Base-by-base conservation (phyloP, 2,797 vertebrate genomes). In the Tragopan temminckii region DNA sequence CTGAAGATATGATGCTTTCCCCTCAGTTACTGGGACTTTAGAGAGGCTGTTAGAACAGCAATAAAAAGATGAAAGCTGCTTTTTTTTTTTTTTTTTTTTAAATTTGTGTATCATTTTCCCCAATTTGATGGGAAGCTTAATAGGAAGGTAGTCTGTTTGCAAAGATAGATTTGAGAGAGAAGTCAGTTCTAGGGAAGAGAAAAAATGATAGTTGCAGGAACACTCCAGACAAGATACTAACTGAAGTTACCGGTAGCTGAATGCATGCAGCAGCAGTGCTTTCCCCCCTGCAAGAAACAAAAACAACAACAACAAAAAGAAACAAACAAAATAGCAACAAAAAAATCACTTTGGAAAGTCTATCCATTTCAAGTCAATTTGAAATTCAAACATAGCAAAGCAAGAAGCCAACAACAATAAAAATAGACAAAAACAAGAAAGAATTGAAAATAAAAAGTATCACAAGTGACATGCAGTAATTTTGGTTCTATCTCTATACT, bases 341-440 rank as follows among this genome's bases (percentile, higher is more conserved):
- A 19, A 10, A 42, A 11, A 31, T 2, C 53, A 42, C 46, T 67
- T 43, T 76, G 35, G 40, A 13, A 85, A 76, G 31, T 19, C 52
- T 35, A 53, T 43, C 6, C 29, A 24, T 70, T 80, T 71, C 27
- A 31, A 76, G 71, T 15, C 31, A 33, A 45, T 42, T 8, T 71
- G 53, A 88, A 63, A 85, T 45, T 80, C n/a, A 66, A 88, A 74
- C n/a, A 81, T 55, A 71, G 58, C 17, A 89, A 93, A 81, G 15
- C 29, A 42, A 90, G 45, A 16, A 69, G 61, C 45, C 86, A 61
- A 46, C 33, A 80, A 35, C 11, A 35, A 33, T 42, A 43, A 0
- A 12, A 61, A 61, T 17, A 43, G 84, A 63, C 5, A 21, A 84
- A 84, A 72, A 1, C 21, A 66, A 69, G n/a, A 27, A 69, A 42